Evolutionary conservation across 2,888 invertebrate species (phyloP).

Genomic region (Lithophane ornitopus): DNA sequence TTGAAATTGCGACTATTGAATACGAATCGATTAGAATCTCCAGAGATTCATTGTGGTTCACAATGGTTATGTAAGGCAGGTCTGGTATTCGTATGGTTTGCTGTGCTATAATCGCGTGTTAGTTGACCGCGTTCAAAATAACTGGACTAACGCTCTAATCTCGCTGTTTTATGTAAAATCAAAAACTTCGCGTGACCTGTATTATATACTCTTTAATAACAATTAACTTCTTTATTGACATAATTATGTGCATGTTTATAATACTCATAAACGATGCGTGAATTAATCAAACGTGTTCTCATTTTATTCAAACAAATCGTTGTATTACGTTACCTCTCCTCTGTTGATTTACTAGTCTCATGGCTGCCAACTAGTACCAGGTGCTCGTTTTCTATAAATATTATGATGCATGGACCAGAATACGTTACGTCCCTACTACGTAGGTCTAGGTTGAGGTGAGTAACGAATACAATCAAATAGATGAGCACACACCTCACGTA

Average conservation of each 20-base stretch:
- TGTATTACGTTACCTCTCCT: slow-evolving; percentile 7
- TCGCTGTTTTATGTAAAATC: slow-evolving; percentile 11
- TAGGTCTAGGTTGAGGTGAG: slow-evolving; percentile 52
- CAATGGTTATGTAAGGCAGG: slow-evolving; percentile 64
- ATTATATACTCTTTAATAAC: slow-evolving; percentile 13
- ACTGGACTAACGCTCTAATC: slow-evolving; percentile 18
- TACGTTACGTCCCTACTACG: not conserved
- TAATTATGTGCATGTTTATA: slow-evolving; percentile 18
- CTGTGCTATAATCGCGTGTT: slow-evolving; percentile 45
- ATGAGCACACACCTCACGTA: slow-evolving; percentile 29
- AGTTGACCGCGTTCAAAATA: slow-evolving; percentile 34
- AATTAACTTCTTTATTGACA: slow-evolving; percentile 20
- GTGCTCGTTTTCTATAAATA: slow-evolving; percentile 43
- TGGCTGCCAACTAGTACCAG: slow-evolving; percentile 33
- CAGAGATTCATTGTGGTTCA: slow-evolving; percentile 54
- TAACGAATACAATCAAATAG: slow-evolving; percentile 20
- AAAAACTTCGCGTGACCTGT: slow-evolving; percentile 36
- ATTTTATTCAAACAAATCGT: slow-evolving; percentile 4
- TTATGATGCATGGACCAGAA: slow-evolving; percentile 26
- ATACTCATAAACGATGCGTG: not conserved
- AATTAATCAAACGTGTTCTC: slow-evolving; percentile 13
- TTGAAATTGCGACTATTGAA: slow-evolving; percentile 49
- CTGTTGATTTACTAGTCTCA: slow-evolving; percentile 20
- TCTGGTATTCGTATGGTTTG: slow-evolving; percentile 48
- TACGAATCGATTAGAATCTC: slow-evolving; percentile 58